Conservation (phyloP, 2,888 invertebrate genomes). For the Germaria angustata region DNA sequence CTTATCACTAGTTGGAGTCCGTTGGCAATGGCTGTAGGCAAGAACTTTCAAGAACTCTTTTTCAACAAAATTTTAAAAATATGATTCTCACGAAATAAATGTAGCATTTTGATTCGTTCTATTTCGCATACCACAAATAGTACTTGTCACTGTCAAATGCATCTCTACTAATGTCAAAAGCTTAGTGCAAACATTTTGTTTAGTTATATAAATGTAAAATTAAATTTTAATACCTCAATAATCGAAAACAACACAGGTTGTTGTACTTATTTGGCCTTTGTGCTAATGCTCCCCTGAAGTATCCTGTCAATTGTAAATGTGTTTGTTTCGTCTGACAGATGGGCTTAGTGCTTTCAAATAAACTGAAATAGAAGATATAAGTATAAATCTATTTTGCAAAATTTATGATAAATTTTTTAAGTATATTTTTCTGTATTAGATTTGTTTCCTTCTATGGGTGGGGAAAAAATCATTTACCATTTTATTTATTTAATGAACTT, state of each 20-base stretch:
- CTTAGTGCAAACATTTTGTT: neutral
- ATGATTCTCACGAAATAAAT: too few relatives aligned
- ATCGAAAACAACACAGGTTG: neutral
- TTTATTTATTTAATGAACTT: too few relatives aligned
- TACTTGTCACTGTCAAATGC: neutral
- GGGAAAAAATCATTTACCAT: slow-evolving; percentile 27
- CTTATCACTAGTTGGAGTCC: too few relatives aligned
- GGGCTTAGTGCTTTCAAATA: slow-evolving; percentile 34
- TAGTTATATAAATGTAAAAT: neutral
- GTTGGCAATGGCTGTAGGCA: too few relatives aligned
- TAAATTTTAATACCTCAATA: slow-evolving; percentile 9
- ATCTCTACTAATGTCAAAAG: neutral
- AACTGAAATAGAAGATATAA: slow-evolving; percentile 5
- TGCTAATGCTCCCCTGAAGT: neutral
- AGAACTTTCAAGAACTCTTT: too few relatives aligned
- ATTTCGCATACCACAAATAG: neutral
- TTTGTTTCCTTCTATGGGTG: slow-evolving; percentile 14
- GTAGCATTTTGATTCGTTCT: too few relatives aligned
- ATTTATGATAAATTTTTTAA: slow-evolving; percentile 37
- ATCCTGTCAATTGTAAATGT: slow-evolving; percentile 44
- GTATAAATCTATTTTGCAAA: slow-evolving; percentile 20
- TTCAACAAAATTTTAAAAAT: too few relatives aligned
- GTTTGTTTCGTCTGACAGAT: slow-evolving; percentile 12
- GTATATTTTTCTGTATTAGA: slow-evolving; percentile 21
- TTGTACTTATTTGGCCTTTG: neutral